Conservation (phyloP, 2,888 invertebrate genomes). For the Lepidocyrtoides sp. region DNA sequence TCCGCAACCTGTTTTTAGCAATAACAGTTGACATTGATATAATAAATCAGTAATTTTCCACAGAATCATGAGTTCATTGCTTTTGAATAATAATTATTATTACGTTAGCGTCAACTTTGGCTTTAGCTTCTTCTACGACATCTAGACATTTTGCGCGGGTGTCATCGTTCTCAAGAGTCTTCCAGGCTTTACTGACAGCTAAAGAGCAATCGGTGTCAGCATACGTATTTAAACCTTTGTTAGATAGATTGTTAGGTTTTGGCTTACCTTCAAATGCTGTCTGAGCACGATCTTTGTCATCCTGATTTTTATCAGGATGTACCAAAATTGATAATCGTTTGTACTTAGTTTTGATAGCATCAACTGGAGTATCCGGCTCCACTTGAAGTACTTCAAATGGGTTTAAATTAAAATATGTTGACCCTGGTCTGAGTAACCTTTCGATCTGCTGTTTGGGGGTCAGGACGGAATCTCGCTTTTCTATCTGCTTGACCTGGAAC, state of each 20-base stretch:
- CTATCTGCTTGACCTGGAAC: conserved; percentile 98
- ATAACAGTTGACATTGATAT: too few species aligned
- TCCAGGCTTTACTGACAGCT: conserved; percentile 98
- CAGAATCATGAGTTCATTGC: too few species aligned
- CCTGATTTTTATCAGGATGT: conserved; percentile 99
- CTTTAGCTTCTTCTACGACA: conserved; percentile 98
- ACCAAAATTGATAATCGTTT: conserved; percentile 98
- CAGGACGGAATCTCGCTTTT: conserved; percentile 98
- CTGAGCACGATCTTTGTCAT: conserved; percentile 97
- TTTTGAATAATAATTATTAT: conserved; percentile 74
- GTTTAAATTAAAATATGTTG: conserved; percentile 99
- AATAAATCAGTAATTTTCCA: too few species aligned
- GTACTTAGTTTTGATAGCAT: conserved; percentile 98
- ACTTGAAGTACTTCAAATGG: conserved; percentile 97
- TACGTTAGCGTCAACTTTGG: conserved; percentile 97
- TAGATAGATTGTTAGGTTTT: neutral
- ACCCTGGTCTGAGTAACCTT: conserved; percentile 97
- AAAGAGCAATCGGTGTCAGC: conserved; percentile 82
- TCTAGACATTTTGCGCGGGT: conserved; percentile 97
- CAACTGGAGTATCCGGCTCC: conserved; percentile 95
- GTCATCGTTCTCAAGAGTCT: conserved; percentile 97
- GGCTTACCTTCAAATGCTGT: conserved; percentile 92
- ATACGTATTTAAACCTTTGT: neutral
- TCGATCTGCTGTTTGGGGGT: conserved; percentile 99
- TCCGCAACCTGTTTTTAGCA: conserved; percentile 97